Percentiles rank a stretch among this genome's conserved stretches.
Evolutionary conservation across 1,140 invertebrate species (phyloP).

Genomic region (Lordiphosa mommai): DNA sequence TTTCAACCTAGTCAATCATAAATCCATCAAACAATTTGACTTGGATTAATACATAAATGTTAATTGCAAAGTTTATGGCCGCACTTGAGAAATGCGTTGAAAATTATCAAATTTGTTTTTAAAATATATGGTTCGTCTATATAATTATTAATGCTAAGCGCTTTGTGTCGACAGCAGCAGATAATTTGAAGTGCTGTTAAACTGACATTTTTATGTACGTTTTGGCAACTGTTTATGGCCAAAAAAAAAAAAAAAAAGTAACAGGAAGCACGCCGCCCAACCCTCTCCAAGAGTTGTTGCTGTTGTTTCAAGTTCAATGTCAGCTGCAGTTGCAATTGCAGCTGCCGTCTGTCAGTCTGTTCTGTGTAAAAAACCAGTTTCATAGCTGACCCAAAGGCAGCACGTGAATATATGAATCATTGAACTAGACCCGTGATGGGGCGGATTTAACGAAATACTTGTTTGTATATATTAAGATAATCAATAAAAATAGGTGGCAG

Average conservation of each 20-base stretch:
- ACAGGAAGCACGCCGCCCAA: slow-evolving; percentile 23
- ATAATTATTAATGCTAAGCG: slow-evolving; percentile 24
- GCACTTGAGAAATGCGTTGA: slow-evolving; percentile 42
- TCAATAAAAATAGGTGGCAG: too few relatives aligned
- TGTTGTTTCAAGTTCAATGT: slow-evolving; percentile 66
- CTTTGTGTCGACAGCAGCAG: not conserved
- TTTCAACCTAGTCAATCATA: slow-evolving; percentile 47
- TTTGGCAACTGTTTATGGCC: slow-evolving; percentile 18
- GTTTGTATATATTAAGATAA: too few relatives aligned
- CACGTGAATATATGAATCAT: slow-evolving; percentile 37
- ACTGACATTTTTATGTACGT: slow-evolving; percentile 48
- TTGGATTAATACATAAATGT: slow-evolving; percentile 1
- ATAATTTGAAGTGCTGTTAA: slow-evolving; percentile 28
- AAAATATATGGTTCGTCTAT: slow-evolving; percentile 48
- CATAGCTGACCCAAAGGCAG: slow-evolving; percentile 30
- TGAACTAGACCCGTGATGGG: slow-evolving; percentile 10
- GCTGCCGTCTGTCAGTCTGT: slow-evolving; percentile 30
- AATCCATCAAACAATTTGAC: slow-evolving; percentile 42
- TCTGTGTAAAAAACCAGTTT: slow-evolving; percentile 57
- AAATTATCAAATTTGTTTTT: slow-evolving; percentile 55
- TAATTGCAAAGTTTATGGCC: slow-evolving; percentile 33
- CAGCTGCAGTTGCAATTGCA: slow-evolving; percentile 43
- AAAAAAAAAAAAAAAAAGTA: not conserved
- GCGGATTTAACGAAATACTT: too few relatives aligned
- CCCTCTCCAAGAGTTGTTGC: slow-evolving; percentile 4